Evolutionary conservation across 2,113 vertebrate species (phyloP), one percentile per base, ranked within the genome.

Genomic region (Cebidichthys violaceus): DNA sequence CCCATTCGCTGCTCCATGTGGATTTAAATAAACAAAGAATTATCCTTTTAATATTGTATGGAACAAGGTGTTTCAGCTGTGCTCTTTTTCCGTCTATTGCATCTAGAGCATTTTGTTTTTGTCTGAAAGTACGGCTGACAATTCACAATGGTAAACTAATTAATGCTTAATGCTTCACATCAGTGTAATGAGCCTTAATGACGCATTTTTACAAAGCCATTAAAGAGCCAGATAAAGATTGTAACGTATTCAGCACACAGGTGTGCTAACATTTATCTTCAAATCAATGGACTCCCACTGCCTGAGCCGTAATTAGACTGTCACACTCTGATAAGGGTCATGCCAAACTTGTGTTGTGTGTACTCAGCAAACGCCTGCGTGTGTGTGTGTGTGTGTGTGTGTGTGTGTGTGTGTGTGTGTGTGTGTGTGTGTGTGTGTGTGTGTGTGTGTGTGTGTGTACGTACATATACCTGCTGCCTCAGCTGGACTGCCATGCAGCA

Each of bases 231-330:
- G 92, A 94, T 91, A 87, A 89, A 88, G 82, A 90, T 84, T 79
- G 65, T 92, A 92, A 94, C 92, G 87, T 90, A 92, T 92, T 92
- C 87, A 75, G 82, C 79, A 88, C 85, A 90, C 92, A 95, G 93
- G 92, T 95, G 91, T 85, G 88, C 82, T 77, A 84, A 89, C 85
- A 91, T 92, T 88, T 84, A 91, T 93, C 91, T 93, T 88, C 85
- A 92, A 92, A 95, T 94, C 92, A 93, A 92, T 93, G 79, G 85
- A 76, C 92, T 90, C 89, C 91, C 92, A 93, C 87, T 89, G 85
- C 74, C 85, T 84, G 85, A 89, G 87, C 89, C 88, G 90, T 95
- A 93, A 93, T 94, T 94, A 94, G 81, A 92, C 85, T 86, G 79
- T 82, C 84, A 85, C 83, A 78, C 55, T 89, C 82, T 85, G 89